These are phyloP conservation scores for Albula goreensis DNA, from an alignment of 2,113 vertebrate genomes.

Conservation along the genomic window DNA sequence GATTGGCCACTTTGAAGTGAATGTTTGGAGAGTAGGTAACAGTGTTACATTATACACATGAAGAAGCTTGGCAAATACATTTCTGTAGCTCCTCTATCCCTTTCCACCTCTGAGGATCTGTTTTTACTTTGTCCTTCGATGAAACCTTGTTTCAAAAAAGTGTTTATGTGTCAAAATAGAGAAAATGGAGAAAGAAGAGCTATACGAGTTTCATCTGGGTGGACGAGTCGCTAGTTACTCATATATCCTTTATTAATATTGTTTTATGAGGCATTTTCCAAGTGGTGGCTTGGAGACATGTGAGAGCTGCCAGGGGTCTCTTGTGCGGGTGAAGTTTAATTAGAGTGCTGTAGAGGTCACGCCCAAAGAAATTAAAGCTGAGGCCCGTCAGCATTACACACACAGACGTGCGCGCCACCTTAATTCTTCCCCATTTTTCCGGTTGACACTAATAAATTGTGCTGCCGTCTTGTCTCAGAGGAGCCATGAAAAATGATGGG, in stretches of 20 bases:
- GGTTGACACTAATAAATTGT: not conserved
- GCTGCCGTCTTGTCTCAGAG: slow-evolving; percentile 16
- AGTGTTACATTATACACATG: no score
- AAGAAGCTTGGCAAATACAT: no score
- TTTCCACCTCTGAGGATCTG: no score
- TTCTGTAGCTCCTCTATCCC: no score
- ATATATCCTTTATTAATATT: not conserved
- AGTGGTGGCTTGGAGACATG: not conserved
- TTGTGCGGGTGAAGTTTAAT: slow-evolving; percentile 24
- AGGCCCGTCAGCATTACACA: slow-evolving; percentile 21
- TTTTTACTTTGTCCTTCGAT: no score
- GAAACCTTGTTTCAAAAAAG: not conserved
- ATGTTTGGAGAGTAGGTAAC: no score
- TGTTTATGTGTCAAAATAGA: not conserved
- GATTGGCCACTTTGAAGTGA: no score
- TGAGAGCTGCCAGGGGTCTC: not conserved
- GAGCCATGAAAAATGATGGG: not conserved
- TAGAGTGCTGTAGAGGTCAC: slow-evolving; percentile 24
- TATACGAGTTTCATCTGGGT: not conserved
- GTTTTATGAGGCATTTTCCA: not conserved
- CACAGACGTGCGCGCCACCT: not conserved
- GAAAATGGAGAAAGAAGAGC: not conserved
- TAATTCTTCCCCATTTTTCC: not conserved
- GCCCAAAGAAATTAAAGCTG: slow-evolving; percentile 24
- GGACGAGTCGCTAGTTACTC: slow-evolving; percentile 5